Evolutionary conservation across 2,113 vertebrate genomes (phyloP).

Genomic region (Varanus komodoensis): DNA sequence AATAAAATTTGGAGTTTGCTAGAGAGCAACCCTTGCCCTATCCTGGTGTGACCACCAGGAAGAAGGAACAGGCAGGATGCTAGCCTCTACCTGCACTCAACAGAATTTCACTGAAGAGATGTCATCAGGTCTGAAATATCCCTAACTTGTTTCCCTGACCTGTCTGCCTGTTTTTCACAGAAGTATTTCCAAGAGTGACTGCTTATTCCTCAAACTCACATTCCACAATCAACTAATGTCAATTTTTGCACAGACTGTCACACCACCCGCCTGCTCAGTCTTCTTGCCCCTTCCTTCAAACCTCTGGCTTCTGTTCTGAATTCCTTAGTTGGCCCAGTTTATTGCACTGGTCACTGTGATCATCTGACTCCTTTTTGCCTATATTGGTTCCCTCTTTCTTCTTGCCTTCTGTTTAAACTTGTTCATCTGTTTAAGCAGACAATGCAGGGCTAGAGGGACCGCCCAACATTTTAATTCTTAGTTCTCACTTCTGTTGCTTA

Average conservation of each 20-base stretch:
- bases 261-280: background rate
- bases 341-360: background rate
- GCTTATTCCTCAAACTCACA: background rate
- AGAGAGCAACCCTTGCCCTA: background rate
- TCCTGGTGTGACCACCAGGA: background rate
- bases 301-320: background rate
- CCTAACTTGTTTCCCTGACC: background rate
- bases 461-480: background rate
- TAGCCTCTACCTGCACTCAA: background rate
- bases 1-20: background rate
- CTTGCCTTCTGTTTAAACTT: background rate
- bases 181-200: background rate
- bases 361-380: background rate
- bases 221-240: background rate
- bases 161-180: background rate
- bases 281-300: background rate
- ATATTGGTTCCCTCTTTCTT: background rate
- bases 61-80: background rate
- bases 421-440: too few species aligned
- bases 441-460: background rate
- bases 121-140: background rate
- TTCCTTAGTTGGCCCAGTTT: background rate
- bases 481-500: background rate
- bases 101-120: background rate
- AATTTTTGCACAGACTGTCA: background rate